phyloP scores from a whole-genome alignment of 2,888 invertebrate genomes.

The Drosophila demipolita region DNA sequence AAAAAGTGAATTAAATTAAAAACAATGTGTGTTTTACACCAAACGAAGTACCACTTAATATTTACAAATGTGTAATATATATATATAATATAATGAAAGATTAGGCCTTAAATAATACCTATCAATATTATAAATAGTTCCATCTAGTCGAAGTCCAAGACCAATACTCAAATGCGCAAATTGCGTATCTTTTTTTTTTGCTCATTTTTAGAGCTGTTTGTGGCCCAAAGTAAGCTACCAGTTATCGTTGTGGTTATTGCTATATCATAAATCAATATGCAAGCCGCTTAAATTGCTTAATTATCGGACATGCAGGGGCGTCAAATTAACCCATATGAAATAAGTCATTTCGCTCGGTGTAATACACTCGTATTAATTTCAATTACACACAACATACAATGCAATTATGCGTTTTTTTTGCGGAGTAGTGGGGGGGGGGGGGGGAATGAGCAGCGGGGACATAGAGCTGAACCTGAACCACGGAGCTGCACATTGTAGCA shows the following conservation, averaged over 20 bases:
- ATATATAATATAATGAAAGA: not conserved
- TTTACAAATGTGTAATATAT: not conserved
- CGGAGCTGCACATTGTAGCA: conserved; percentile 7
- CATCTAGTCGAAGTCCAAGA: not conserved
- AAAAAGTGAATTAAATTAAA: not conserved
- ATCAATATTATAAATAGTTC: not conserved
- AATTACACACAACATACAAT: conserved; percentile 80
- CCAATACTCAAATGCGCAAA: not conserved
- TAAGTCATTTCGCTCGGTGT: conserved; percentile 74
- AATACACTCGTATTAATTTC: conserved; percentile 83
- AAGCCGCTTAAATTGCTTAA: conserved; percentile 83
- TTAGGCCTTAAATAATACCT: not conserved
- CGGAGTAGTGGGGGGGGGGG: not conserved
- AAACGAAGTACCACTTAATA: not conserved
- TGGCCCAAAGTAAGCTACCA: conserved; percentile 49
- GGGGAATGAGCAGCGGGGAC: conserved; percentile 3
- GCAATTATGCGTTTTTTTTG: conserved; percentile 75
- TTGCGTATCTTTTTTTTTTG: not conserved
- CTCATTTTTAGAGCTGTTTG: conserved; percentile 34
- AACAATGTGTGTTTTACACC: not conserved
- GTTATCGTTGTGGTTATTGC: conserved; percentile 48
- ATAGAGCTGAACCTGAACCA: conserved; percentile 39
- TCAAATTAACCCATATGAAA: conserved; percentile 72
- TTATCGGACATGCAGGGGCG: conserved; percentile 73
- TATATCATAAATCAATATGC: conserved; percentile 72